Conservation (phyloP, 2,113 vertebrate species). For the Cebidichthys violaceus region DNA sequence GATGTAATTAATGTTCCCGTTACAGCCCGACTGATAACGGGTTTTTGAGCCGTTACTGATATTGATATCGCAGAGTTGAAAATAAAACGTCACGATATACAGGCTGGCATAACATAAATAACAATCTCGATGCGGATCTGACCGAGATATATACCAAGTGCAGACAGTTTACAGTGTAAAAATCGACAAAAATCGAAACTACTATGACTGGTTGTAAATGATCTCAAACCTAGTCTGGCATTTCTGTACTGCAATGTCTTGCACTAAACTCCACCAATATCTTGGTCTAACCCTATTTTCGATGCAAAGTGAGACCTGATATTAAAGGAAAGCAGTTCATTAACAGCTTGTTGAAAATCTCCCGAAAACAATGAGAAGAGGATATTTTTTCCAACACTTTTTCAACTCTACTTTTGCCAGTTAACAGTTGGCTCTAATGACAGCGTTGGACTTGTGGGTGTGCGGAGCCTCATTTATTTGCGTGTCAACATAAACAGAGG, state of each 20-base stretch:
- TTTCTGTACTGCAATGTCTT: background rate
- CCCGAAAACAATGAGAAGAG: background rate
- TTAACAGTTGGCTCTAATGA: slow-evolving; percentile 64
- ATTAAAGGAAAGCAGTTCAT: background rate
- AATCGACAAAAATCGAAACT: too few species aligned
- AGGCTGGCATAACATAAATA: background rate
- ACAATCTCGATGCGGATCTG: too few species aligned
- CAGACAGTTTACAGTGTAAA: too few species aligned
- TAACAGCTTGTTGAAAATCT: slow-evolving; percentile 7
- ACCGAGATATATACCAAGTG: too few species aligned
- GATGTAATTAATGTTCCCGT: background rate
- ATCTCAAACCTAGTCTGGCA: background rate
- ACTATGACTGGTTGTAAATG: background rate
- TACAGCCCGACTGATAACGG: background rate
- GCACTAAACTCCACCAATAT: background rate
- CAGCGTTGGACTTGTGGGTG: slow-evolving; percentile 61
- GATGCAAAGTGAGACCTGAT: background rate
- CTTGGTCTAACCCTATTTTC: background rate
- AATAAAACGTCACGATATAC: background rate
- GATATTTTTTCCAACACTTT: slow-evolving; percentile 3
- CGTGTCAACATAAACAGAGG: slow-evolving; percentile 66
- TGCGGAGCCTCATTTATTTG: slow-evolving; percentile 54
- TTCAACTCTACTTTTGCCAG: slow-evolving; percentile 37
- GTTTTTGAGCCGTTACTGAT: background rate
- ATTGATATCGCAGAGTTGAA: background rate